Evolutionary conservation across 1,140 invertebrate genomes (phyloP), one percentile per base, ranked within the genome.

Genomic region (Zaprionus capensis): DNA sequence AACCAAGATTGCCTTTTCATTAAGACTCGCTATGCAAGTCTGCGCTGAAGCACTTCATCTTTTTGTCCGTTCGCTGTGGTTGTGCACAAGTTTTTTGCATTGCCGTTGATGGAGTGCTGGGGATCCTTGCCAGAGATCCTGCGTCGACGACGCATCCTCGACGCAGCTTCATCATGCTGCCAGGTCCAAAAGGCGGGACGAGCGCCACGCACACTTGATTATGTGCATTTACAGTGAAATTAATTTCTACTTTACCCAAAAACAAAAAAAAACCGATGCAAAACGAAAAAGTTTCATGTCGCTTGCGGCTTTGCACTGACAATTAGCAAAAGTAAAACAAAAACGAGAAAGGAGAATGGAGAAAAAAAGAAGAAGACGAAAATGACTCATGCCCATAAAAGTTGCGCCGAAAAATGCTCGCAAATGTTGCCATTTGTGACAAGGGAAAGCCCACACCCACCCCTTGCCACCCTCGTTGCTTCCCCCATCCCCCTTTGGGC

Each of bases 181-280:
- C 51, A 28, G 17, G 22, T 57, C 62, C 34, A 69, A 38, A 69
- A 38, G 34, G 51, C 38, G 57, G 61, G 36, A 34, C 31, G 31
- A 17, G 7, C n/a, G 41, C 74, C 69, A 72, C 83, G 70, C 82
- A 87, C 80, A 80, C 83, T 86, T 87, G 84, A 87, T 87, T 88
- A 87, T 88, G 80, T 77, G 83, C 83, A 87, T 86, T 86, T 87
- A 82, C 84, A 87, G 83, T 83, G 80, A 88, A 87, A 87, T 88
- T 87, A 87, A 87, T 83, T 88, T 88, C 80, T 78, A 86, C 83
- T 87, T 83, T 82, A 63, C 44, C 31, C 46, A 70, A 44, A 57
- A 86, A 22, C n/a, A 17, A 53, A 28, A 63, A 65, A 69, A 44
- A 51, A 57, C 22, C 14, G 26, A 65, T 22, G 64, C 56, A 75